These are phyloP conservation scores for Melanocharis versteri DNA, from an alignment of 2,113 vertebrate genomes.

Conservation along the genomic window DNA sequence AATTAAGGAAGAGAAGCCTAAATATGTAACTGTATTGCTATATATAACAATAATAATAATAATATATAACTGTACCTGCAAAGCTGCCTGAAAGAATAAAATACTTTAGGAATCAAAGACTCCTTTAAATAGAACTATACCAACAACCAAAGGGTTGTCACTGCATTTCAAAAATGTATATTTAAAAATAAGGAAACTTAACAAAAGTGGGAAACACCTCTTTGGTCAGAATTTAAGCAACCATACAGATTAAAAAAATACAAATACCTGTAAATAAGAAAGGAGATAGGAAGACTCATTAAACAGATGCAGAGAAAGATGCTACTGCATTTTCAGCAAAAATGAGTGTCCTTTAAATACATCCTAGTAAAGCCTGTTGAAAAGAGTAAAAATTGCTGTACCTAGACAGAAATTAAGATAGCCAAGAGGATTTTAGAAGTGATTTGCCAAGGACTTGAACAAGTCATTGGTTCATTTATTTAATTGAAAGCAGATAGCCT, in stretches of 20 bases:
- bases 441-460: neutral
- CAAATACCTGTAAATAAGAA: neutral
- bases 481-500: neutral
- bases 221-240: neutral
- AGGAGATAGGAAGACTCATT: neutral
- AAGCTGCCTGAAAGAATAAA: neutral
- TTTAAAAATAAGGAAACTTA: neutral
- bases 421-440: neutral
- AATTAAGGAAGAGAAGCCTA: neutral
- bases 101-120: neutral
- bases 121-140: neutral
- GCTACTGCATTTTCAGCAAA: neutral
- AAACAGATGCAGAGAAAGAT: neutral
- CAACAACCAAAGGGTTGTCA: neutral
- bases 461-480: accelerated
- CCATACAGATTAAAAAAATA: neutral
- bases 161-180: neutral
- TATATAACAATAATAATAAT: neutral
- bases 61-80: neutral
- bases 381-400: neutral
- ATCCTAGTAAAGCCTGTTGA: neutral
- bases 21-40: neutral
- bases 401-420: neutral
- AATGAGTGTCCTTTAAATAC: neutral
- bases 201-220: neutral